Conservation (phyloP, 1,140 invertebrate species). For the Macrobrachium rosenbergii region DNA sequence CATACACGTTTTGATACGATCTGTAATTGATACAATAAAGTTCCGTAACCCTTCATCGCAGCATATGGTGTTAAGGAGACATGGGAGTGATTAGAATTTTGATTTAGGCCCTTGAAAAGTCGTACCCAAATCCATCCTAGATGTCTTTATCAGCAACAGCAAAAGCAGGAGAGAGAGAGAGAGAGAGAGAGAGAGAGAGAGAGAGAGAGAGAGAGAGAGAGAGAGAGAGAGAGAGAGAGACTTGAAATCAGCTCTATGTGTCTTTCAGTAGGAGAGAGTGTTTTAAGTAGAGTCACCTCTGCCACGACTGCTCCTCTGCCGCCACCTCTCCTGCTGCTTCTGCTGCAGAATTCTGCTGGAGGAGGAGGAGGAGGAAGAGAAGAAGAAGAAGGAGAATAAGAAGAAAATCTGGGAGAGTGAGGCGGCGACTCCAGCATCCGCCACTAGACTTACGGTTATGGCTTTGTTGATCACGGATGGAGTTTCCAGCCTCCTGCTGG, state of each 20-base stretch:
- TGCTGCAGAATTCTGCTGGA: too few relatives aligned
- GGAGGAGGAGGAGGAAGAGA: background rate
- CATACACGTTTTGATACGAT: too few relatives aligned
- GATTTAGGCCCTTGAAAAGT: background rate
- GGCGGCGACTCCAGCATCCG: constrained; percentile 42
- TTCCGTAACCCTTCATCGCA: too few relatives aligned
- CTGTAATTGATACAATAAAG: too few relatives aligned
- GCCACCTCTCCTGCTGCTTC: too few relatives aligned
- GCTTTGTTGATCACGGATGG: constrained; percentile 56
- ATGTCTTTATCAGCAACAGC: background rate
- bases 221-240: background rate
- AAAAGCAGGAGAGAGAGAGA: background rate
- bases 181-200: constrained; percentile 12
- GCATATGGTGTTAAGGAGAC: background rate
- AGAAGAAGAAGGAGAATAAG: background rate
- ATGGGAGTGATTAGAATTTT: background rate
- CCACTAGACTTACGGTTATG: constrained; percentile 47
- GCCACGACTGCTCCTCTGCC: too few relatives aligned
- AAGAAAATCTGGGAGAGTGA: constrained; percentile 39
- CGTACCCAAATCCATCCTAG: too few relatives aligned
- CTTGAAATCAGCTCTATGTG: too few relatives aligned
- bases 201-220: background rate
- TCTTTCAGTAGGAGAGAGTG: too few relatives aligned
- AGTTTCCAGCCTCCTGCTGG: constrained; percentile 29
- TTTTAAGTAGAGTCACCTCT: too few relatives aligned